Evolutionary conservation across 2,888 invertebrate species (phyloP), one percentile per base, ranked within the genome.

Genomic region (Ectobius pallidus): DNA sequence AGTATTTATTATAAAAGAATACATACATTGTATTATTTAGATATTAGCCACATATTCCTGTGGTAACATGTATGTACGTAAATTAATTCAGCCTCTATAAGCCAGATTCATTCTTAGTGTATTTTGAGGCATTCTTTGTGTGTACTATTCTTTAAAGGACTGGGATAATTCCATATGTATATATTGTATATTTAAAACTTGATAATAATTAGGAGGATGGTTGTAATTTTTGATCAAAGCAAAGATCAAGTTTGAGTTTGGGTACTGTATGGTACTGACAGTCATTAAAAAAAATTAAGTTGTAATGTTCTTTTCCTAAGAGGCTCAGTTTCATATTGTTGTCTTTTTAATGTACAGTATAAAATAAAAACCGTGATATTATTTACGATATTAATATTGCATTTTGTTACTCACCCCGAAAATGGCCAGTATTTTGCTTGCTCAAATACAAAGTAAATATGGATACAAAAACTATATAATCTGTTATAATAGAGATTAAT

Each of bases 271-370:
- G 30, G n/a, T 27, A 52, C 68, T 20, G 32, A 46, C 44, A 20
- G 14, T 42, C 42, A 44, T 61, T n/a, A n/a, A n/a, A n/a, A n/a
- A n/a, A n/a, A n/a, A n/a, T 62, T 22, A 44, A 27, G 25, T 70
- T 70, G 18, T 49, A 65, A 62, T 39, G 49, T 70, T 44, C 72
- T 55, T 72, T 62, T 68, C 49, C 49, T n/a, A 69, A 44, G 72
- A 74, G 70, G 72, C 74, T 72, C 42, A 70, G 70, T 72, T 74
- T 73, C 52, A 73, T 44, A 68, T 73, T 73, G 69, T 73, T 69
- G 68, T 73, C 70, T 73, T 70, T 71, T 74, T 74, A 70, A 55
- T 74, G 74, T 74, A 72, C 72, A 72, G 72, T 70, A 69, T 71
- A 70, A 52, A 73, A 70, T 70, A 73, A 73, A 73, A 52, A 34